Evolutionary conservation across 2,888 invertebrate species (phyloP).

Genomic region (Antheraea assamensis): DNA sequence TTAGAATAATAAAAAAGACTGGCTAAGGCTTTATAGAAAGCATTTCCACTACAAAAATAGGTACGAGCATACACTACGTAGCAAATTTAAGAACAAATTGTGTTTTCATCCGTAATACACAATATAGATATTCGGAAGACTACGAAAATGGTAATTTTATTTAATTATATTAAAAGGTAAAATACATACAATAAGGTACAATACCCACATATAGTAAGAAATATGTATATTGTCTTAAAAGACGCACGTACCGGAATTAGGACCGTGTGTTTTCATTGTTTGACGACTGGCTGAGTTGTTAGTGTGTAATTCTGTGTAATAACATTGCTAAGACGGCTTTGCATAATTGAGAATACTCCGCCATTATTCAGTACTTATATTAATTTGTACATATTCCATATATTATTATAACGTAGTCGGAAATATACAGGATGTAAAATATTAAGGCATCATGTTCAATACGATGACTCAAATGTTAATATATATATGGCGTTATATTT

Average conservation of each 20-base stretch:
- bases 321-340: slow-evolving; percentile 55
- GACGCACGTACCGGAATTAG: not conserved
- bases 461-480: no score
- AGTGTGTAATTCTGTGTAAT: slow-evolving; percentile 59
- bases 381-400: slow-evolving; percentile 17
- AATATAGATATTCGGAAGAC: not conserved
- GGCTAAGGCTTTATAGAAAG: no score
- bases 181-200: no score
- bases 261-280: slow-evolving; percentile 44
- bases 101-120: not conserved
- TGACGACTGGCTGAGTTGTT: slow-evolving; percentile 56
- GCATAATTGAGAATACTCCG: slow-evolving; percentile 52
- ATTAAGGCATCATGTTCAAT: no score
- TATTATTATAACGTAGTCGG: not conserved
- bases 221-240: not conserved
- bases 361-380: slow-evolving; percentile 33
- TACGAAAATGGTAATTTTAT: not conserved
- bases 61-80: not conserved
- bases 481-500: no score
- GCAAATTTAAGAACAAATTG: not conserved
- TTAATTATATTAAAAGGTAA: no score
- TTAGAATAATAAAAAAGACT: no score
- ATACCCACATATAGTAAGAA: no score
- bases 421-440: not conserved
- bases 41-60: no score